Percentiles rank a stretch among this genome's conserved stretches.
Conservation (phyloP, 2,797 vertebrate species). For the Avahi laniger region DNA sequence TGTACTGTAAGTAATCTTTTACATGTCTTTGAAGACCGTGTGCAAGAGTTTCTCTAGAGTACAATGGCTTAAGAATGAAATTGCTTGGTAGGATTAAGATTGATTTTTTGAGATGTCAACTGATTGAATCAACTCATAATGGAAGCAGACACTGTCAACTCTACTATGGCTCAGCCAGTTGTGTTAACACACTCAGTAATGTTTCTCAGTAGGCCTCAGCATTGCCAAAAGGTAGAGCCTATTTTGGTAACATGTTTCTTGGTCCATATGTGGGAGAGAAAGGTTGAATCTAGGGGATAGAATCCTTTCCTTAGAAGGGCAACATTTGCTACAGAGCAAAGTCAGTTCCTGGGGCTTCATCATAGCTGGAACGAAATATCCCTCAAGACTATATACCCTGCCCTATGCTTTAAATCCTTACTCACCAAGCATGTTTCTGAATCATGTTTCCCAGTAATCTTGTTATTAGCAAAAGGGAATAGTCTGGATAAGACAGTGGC, state of each 20-base stretch:
- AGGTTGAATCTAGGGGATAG: not conserved
- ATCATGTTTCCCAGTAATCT: not conserved
- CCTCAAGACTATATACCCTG: not conserved
- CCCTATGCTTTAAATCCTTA: not conserved
- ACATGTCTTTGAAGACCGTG: not conserved
- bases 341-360: not conserved
- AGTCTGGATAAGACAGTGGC: not conserved
- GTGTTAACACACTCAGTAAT: not conserved
- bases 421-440: not conserved
- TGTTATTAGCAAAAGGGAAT: not conserved
- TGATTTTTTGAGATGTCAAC: not conserved
- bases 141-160: constrained; percentile 19
- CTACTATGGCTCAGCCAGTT: not conserved
- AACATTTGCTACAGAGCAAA: not conserved
- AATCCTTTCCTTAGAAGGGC: not conserved
- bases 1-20: not conserved
- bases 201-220: constrained; percentile 32
- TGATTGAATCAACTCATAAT: constrained; percentile 35
- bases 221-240: not conserved
- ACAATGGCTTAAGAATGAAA: not conserved
- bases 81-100: constrained; percentile 5
- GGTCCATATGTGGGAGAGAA: not conserved
- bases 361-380: not conserved
- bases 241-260: not conserved
- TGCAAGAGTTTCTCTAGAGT: not conserved